Percentiles rank a stretch among this genome's conserved stretches.
Conservation (phyloP, 2,888 invertebrate species). For the Folsomia candida region DNA sequence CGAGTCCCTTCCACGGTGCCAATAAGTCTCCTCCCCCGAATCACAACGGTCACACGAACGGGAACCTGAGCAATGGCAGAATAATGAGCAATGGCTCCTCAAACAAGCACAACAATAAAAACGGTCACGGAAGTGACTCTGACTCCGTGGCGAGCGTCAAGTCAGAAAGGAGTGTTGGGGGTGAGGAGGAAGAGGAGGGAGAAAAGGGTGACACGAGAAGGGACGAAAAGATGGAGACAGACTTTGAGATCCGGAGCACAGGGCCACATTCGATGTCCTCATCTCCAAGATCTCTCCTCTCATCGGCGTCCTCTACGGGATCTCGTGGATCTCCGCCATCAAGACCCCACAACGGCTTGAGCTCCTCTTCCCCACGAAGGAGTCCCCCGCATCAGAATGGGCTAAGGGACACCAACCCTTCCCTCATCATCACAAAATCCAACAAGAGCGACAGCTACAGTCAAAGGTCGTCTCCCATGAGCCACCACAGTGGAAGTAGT, state of each 20-base stretch:
- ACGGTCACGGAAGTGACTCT: slow-evolving; percentile 32
- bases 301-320: slow-evolving; percentile 40
- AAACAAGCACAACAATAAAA: slow-evolving; percentile 15
- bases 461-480: slow-evolving; percentile 36
- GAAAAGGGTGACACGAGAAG: slow-evolving; percentile 30
- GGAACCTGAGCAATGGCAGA: background rate
- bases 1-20: background rate
- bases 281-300: slow-evolving; percentile 34
- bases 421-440: slow-evolving; percentile 44
- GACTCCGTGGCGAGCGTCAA: slow-evolving; percentile 39
- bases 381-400: slow-evolving; percentile 34
- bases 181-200: slow-evolving; percentile 29
- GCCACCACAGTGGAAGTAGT: slow-evolving; percentile 29
- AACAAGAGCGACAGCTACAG: slow-evolving; percentile 27
- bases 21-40: background rate
- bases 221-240: slow-evolving; percentile 15
- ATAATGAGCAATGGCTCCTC: slow-evolving; percentile 16
- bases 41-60: background rate
- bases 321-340: slow-evolving; percentile 30
- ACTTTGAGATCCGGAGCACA: slow-evolving; percentile 11
- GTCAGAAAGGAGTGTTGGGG: slow-evolving; percentile 29
- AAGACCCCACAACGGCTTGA: slow-evolving; percentile 17
- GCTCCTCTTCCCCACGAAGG: slow-evolving; percentile 28
- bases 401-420: slow-evolving; percentile 18
- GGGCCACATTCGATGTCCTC: slow-evolving; percentile 25